Evolutionary conservation across 2,888 invertebrate genomes (phyloP).

Genomic region (Epiblema foenella): DNA sequence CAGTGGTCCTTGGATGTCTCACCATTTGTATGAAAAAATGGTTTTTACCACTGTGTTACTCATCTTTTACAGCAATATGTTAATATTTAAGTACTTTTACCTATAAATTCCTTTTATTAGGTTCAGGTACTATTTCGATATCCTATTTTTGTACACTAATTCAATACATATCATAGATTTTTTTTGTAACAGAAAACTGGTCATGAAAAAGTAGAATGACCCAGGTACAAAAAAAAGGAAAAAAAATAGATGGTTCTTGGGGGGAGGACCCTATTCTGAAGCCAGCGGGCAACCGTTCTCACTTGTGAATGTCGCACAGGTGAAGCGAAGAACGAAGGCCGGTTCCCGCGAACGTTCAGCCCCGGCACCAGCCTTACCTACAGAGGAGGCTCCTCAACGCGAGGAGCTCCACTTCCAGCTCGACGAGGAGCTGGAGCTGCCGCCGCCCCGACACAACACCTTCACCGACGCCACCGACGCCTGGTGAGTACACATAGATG

Average conservation of each 20-base stretch:
- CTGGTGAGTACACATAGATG: constrained; percentile 77
- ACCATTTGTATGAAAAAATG: too few species aligned
- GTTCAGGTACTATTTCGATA: too few species aligned
- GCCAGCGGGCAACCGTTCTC: background rate
- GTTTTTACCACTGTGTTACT: too few species aligned
- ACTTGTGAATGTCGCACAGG: constrained; percentile 63
- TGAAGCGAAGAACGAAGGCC: constrained; percentile 85
- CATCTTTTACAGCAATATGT: too few species aligned
- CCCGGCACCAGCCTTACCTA: constrained; percentile 48
- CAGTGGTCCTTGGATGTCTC: too few species aligned
- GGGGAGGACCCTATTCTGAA: background rate
- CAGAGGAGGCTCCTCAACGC: constrained; percentile 60
- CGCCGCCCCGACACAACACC: constrained; percentile 92
- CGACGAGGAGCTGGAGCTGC: constrained; percentile 96
- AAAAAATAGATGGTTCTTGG: background rate
- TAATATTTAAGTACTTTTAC: too few species aligned
- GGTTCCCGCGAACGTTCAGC: constrained; percentile 75
- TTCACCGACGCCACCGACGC: constrained; percentile 84
- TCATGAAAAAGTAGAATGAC: too few species aligned
- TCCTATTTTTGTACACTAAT: too few species aligned
- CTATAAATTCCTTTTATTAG: too few species aligned
- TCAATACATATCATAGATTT: too few species aligned
- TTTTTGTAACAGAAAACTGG: too few species aligned
- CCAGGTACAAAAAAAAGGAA: too few species aligned
- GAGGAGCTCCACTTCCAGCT: constrained; percentile 98